Conservation (phyloP, 2,888 invertebrate species). For the Creontiades dilutus region DNA sequence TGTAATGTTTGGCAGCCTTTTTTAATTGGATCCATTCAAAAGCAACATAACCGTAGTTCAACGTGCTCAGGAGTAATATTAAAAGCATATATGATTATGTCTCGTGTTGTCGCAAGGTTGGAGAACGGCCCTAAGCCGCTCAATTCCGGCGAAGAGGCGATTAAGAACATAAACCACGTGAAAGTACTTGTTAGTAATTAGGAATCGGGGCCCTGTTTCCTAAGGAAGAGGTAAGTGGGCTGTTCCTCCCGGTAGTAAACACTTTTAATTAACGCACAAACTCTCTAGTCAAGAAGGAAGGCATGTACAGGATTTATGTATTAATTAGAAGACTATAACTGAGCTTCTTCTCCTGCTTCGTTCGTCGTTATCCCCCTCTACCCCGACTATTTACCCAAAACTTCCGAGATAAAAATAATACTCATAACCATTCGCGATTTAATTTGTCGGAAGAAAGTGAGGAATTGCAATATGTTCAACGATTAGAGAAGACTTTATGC, state of each 20-base stretch:
- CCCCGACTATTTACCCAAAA: background rate
- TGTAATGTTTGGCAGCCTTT: no score
- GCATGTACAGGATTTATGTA: constrained; percentile 47
- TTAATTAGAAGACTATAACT: constrained; percentile 54
- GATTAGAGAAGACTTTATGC: no score
- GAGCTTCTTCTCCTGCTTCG: background rate
- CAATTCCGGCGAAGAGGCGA: constrained; percentile 37
- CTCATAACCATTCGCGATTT: background rate
- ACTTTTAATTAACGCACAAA: constrained; percentile 64
- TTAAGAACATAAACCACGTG: constrained; percentile 52
- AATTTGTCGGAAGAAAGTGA: background rate
- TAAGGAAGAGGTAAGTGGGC: constrained; percentile 63
- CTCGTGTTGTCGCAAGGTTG: background rate
- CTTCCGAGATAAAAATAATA: no score
- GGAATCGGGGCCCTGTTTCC: constrained; percentile 40
- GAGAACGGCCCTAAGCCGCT: background rate
- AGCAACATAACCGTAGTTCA: no score
- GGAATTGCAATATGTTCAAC: no score
- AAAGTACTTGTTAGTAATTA: constrained; percentile 49
- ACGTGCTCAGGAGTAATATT: no score
- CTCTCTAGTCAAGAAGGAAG: constrained; percentile 22
- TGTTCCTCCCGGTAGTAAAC: constrained; percentile 60
- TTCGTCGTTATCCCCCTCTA: background rate
- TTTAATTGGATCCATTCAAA: no score
- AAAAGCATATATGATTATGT: no score